Evolutionary conservation across 30 jellyfish, hydroid and myxozoan species (phyloP), one percentile per base, ranked within the genome.

Genomic region (Mastigias papua): DNA sequence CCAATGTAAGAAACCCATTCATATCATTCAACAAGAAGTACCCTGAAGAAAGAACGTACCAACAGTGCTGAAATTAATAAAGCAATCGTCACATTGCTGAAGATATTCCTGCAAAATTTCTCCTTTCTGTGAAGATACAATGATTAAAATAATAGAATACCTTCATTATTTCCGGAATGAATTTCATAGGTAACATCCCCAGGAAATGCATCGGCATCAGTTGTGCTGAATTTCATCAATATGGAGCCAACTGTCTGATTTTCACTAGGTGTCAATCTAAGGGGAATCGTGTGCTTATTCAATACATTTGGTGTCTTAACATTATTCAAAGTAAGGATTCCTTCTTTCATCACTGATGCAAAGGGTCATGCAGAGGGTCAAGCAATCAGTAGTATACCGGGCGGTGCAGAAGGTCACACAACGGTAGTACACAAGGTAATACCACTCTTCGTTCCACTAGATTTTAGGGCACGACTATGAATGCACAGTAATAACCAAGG

Each of bases 231-330:
- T 27, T 9, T 74, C 26, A 73, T 78, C 35, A 85, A 20, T 19
- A 35, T 26, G 15, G 94, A 85, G 10, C 94, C 94, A 29, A 54
- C 76, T 5, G 49, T 16, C 31, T 51, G 72, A 61, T 85, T 32
- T 85, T 85, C 94, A 30, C 75, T 62, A 25, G 94, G 94, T 1
- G 58, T 49, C 48, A 85, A 73, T 58, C 94, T 85, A 34, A 1
- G 26, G 26, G 3, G 1, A 23, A 63, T 51, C 23, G 17, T 46
- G 13, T 8, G 13, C 42, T 23, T 22, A 0, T n/a, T 0, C 29
- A n/a, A 10, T 9, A 51, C 7, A 51, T 10, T 51, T 5, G 67
- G 2, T 51, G 25, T 2, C 67, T 5, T 1, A 51, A 4, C 16
- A 51, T 51, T 5, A 37, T 37, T 37, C 54, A 6, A 37, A 37